Conservation (phyloP, 1,140 invertebrate genomes). For the Drosophila arawakana region DNA sequence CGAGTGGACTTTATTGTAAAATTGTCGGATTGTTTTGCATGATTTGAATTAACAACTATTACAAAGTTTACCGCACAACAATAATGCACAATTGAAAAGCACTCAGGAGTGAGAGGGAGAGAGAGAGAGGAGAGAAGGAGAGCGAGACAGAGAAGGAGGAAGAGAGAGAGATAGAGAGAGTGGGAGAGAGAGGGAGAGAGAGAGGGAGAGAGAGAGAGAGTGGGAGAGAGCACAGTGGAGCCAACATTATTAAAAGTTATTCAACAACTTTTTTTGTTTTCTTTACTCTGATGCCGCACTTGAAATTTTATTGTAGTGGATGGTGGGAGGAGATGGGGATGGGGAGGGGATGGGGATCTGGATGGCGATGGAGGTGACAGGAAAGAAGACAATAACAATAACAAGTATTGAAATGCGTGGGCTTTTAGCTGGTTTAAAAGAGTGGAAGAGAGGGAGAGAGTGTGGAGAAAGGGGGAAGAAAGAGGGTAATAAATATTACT, state of each 20-base stretch:
- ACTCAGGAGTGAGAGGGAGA: not conserved
- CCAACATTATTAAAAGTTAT: constrained; percentile 52
- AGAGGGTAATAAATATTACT: constrained; percentile 11
- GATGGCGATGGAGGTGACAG: too few species aligned
- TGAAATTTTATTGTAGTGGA: constrained; percentile 11
- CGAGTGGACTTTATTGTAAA: not conserved
- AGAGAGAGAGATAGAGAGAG: not conserved
- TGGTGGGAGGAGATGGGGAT: not conserved
- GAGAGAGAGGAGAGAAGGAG: not conserved
- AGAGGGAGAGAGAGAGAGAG: not conserved
- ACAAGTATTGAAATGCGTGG: constrained; percentile 34
- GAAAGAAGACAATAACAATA: constrained; percentile 28
- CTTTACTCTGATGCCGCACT: constrained; percentile 17
- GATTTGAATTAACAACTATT: constrained; percentile 51
- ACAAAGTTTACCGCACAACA: constrained; percentile 44
- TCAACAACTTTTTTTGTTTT: constrained; percentile 58
- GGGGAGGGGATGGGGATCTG: too few species aligned
- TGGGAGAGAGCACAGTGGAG: not conserved
- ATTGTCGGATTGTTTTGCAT: constrained; percentile 1
- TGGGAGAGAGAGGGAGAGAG: not conserved
- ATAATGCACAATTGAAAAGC: constrained; percentile 24
- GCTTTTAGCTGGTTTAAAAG: not conserved
- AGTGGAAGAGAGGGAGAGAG: not conserved
- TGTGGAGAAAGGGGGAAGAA: not conserved
- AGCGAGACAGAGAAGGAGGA: not conserved